Base-by-base conservation (phyloP, 2,113 vertebrate species). In the Syrmaticus mikado region DNA sequence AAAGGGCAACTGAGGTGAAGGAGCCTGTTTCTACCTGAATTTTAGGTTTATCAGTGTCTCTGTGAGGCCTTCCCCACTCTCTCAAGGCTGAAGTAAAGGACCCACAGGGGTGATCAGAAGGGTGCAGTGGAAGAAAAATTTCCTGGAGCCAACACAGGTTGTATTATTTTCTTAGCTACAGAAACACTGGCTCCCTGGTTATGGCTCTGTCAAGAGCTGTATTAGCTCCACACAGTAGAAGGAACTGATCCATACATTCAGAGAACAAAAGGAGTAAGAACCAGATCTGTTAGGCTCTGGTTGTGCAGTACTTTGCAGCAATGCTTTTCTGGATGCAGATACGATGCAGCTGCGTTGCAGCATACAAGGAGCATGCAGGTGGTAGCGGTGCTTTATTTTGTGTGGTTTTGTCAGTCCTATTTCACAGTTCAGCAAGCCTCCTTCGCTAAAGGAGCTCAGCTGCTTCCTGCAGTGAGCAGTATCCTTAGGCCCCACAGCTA, bases 1-100 rank as follows among this genome's bases (percentile, higher is more conserved):
- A 85, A 81, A 85, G 77, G 48, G 68, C 13, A 89, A n/a, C 28
- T 55, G 76, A 93, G 46, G 48, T 89, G 71, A 90, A 65, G 46
- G 3, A 83, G 30, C 25, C 24, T 62, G 43, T 43, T 85, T 55
- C 41, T 74, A 78, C 38, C 60, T 72, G 57, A 91, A 43, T 87
- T 76, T 64, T 73, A 67, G 1, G 2, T 55, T 87, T 61, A 34
- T 46, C 34, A 6, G 13, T 77, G 41, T 67, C 22, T 18, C 11
- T 48, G 0, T 3, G 34, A 34, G 25, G 13, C 13, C 34, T 76
- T 15, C 2, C 3, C 16, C 67, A 6, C 6, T 27, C 8, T 57
- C 28, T 66, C 34, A 45, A 52, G 28, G 17, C 14, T 61, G 48
- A 28, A 71, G 30, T 45, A 75, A 82, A 90, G 13, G 61, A 46